These are phyloP conservation scores for Rhabdophis nuchalis DNA, from an alignment of 2,797 vertebrate species.

Conservation along the genomic window DNA sequence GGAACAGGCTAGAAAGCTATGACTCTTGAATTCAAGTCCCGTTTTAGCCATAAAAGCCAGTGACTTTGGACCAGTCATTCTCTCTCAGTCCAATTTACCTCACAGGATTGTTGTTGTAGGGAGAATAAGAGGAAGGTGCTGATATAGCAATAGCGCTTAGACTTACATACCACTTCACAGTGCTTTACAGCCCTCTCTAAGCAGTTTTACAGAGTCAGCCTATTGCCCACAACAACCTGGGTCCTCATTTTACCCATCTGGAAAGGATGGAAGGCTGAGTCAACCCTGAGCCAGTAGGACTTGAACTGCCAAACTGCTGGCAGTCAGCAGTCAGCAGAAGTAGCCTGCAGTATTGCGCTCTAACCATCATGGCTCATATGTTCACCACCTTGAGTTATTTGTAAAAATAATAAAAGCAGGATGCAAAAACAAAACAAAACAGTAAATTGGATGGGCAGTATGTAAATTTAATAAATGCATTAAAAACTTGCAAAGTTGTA, in stretches of 20 bases:
- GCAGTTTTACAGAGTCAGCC: no score
- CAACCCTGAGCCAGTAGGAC: no score
- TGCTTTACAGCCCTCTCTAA: no score
- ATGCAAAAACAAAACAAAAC: not conserved
- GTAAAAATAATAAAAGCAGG: not conserved
- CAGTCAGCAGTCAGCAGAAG: no score
- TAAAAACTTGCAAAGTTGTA: not conserved
- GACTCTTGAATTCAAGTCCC: not conserved
- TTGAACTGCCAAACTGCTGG: no score
- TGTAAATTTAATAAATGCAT: not conserved
- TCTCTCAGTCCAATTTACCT: not conserved
- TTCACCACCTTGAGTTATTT: not conserved
- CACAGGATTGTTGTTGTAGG: not conserved
- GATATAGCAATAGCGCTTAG: no score
- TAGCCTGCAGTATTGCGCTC: no score
- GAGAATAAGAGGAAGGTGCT: not conserved
- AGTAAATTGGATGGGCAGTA: not conserved
- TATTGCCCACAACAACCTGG: no score
- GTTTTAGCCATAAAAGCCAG: not conserved
- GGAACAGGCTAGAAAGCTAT: not conserved
- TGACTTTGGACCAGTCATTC: not conserved
- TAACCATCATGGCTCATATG: not conserved
- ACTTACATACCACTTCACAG: no score
- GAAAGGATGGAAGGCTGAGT: no score
- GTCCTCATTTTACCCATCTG: no score